phyloP scores from a whole-genome alignment of 2,888 invertebrate genomes.

The Trisateles emortualis region DNA sequence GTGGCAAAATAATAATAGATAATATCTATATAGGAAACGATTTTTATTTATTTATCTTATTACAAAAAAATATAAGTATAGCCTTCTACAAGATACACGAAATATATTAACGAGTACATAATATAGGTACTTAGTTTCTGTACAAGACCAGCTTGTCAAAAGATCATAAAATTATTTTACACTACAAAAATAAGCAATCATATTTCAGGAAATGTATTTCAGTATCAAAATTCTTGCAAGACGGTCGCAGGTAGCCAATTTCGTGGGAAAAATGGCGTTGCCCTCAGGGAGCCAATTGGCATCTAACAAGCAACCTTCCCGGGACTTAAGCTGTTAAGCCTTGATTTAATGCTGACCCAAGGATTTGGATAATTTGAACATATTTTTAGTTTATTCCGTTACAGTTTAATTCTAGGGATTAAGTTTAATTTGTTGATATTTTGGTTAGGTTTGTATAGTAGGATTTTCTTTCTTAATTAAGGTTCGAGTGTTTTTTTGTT shows the following conservation, averaged over 20 bases:
- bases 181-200: neutral
- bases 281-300: constrained; percentile 42
- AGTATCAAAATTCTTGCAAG: constrained; percentile 2
- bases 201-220: neutral
- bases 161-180: neutral
- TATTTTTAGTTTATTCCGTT: constrained; percentile 33
- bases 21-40: too few relatives aligned
- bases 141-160: too few relatives aligned
- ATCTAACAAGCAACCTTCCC: constrained; percentile 41
- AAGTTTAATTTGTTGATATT: constrained; percentile 10
- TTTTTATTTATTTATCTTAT: too few relatives aligned
- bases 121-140: too few relatives aligned
- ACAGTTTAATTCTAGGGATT: constrained; percentile 20
- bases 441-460: neutral
- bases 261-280: constrained; percentile 25
- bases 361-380: constrained; percentile 31
- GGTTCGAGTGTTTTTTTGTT: too few relatives aligned
- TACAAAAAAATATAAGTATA: too few relatives aligned
- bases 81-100: too few relatives aligned
- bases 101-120: too few relatives aligned
- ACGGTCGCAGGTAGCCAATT: constrained; percentile 21
- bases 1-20: too few relatives aligned
- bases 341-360: constrained; percentile 46
- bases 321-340: constrained; percentile 44
- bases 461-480: neutral